Evolutionary conservation across 2,113 vertebrate genomes (phyloP).

Genomic region (Isichthys henryi): DNA sequence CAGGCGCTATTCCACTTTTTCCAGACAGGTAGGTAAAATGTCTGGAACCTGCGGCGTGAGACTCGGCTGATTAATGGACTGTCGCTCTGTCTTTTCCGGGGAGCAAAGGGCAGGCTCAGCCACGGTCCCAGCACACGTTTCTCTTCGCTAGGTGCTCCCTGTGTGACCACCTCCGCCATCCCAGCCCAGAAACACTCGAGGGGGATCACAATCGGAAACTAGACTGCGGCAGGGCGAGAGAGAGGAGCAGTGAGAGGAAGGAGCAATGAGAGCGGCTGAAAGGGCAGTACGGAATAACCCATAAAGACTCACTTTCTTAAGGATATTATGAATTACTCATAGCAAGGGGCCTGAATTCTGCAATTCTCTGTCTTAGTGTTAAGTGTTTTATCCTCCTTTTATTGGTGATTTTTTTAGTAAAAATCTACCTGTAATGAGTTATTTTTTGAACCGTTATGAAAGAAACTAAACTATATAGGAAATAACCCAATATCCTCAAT

Average conservation of each 20-base stretch:
- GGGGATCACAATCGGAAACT: background rate
- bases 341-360: background rate
- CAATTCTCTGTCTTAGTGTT: background rate
- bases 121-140: background rate
- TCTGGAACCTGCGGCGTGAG: background rate
- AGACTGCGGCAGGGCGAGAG: background rate
- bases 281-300: background rate
- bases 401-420: background rate
- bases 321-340: background rate
- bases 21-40: background rate
- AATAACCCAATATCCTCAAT: background rate
- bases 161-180: background rate
- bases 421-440: background rate
- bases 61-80: slow-evolving; percentile 14
- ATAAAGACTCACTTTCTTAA: background rate
- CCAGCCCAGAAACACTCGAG: background rate
- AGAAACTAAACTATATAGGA: background rate
- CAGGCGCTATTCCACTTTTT: background rate
- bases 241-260: no score
- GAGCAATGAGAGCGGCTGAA: background rate
- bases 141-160: no score
- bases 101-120: background rate
- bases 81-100: background rate
- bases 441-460: background rate
- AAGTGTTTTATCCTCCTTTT: background rate